These are phyloP conservation scores for Corythaeola cristata DNA, from an alignment of 2,113 vertebrate genomes.

Conservation along the genomic window DNA sequence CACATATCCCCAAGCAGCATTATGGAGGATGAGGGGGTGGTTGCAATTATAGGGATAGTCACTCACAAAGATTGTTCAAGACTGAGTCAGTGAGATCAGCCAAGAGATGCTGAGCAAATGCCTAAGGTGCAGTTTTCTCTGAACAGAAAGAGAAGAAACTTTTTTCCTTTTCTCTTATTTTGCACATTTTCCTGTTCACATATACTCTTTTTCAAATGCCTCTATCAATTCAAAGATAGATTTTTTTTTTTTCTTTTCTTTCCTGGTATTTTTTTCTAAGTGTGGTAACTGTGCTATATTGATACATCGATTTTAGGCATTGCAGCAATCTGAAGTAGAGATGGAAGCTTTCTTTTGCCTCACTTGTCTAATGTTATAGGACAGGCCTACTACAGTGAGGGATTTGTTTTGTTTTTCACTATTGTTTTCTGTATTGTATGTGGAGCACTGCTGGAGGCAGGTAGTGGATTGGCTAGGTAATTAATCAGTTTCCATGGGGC, in stretches of 20 bases:
- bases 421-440: not conserved
- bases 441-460: not conserved
- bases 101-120: not conserved
- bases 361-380: not conserved
- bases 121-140: not conserved
- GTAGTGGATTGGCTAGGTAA: not conserved
- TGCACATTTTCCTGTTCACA: not conserved
- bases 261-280: not conserved
- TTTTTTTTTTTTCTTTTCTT: not conserved
- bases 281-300: not conserved
- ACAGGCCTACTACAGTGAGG: not conserved
- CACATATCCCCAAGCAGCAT: not conserved
- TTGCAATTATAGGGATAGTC: not conserved
- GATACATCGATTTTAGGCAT: not conserved
- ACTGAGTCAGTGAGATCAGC: not conserved
- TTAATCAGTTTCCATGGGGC: not conserved
- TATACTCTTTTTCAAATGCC: not conserved
- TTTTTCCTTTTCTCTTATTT: not conserved
- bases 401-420: not conserved
- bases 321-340: not conserved
- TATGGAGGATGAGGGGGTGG: accelerated
- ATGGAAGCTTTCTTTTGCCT: not conserved
- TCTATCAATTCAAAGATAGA: not conserved
- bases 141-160: not conserved
- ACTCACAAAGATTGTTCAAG: not conserved